These are phyloP conservation scores for Chaetodon trifasciatus DNA, from an alignment of 2,797 vertebrate species.

Conservation along the genomic window DNA sequence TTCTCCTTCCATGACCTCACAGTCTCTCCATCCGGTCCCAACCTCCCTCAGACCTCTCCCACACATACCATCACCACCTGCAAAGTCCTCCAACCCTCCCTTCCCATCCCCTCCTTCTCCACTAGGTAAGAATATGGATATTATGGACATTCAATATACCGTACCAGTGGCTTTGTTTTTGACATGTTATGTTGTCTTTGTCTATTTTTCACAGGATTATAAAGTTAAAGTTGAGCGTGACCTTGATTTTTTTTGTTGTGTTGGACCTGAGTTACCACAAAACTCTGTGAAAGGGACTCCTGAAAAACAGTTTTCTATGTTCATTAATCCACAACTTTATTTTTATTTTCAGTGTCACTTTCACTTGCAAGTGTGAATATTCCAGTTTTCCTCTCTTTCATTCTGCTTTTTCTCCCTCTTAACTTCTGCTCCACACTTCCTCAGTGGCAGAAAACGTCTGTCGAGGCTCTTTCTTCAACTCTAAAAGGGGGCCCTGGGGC, in stretches of 20 bases:
- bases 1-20: slow-evolving; percentile 75
- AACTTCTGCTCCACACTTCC: slow-evolving; percentile 42
- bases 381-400: slow-evolving; percentile 24
- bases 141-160: neutral
- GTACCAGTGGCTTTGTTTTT: neutral
- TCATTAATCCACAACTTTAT: slow-evolving; percentile 3
- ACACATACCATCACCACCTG: slow-evolving; percentile 90
- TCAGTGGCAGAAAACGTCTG: slow-evolving; percentile 70
- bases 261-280: neutral
- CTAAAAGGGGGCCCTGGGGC: slow-evolving; percentile 67
- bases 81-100: slow-evolving; percentile 86
- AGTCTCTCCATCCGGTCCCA: slow-evolving; percentile 85
- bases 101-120: slow-evolving; percentile 84
- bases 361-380: slow-evolving; percentile 1
- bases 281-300: neutral
- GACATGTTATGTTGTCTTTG: neutral
- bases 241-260: neutral
- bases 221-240: neutral
- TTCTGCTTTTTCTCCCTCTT: slow-evolving; percentile 18
- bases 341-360: neutral
- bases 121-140: slow-evolving; percentile 85
- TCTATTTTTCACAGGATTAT: slow-evolving; percentile 1
- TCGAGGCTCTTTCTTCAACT: slow-evolving; percentile 77
- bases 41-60: slow-evolving; percentile 88
- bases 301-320: neutral